These are phyloP conservation scores for Drosophila heteroneura DNA, from an alignment of 2,888 invertebrate species.

Conservation along the genomic window DNA sequence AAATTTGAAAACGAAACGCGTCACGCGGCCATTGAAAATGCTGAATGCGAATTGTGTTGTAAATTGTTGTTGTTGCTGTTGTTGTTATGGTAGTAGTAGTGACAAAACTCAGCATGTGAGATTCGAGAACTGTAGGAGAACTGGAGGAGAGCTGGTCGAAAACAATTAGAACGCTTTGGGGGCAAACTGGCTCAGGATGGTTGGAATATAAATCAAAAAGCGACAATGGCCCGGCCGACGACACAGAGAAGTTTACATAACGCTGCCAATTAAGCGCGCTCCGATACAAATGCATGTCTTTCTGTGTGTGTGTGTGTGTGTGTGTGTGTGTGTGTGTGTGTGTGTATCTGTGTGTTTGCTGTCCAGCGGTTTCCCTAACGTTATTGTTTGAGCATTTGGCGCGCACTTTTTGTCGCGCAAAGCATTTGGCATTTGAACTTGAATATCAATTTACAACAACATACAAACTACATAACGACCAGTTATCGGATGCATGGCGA, in stretches of 20 bases:
- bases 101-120: constrained; percentile 66
- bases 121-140: constrained; percentile 11
- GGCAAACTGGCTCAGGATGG: constrained; percentile 53
- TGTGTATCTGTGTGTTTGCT: constrained; percentile 24
- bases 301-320: constrained; percentile 29
- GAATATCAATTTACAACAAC: constrained; percentile 83
- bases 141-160: constrained; percentile 20
- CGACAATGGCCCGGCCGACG: constrained; percentile 62
- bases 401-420: constrained; percentile 77
- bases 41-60: constrained; percentile 50
- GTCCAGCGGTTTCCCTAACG: constrained; percentile 32
- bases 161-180: constrained; percentile 56
- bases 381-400: constrained; percentile 58
- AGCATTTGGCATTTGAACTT: constrained; percentile 81
- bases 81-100: not conserved
- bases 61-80: constrained; percentile 20
- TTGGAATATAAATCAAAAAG: constrained; percentile 78
- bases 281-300: constrained; percentile 57
- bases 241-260: constrained; percentile 70
- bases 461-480: constrained; percentile 28
- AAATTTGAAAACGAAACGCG: constrained; percentile 41
- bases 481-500: constrained; percentile 50
- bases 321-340: constrained; percentile 34
- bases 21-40: constrained; percentile 45
- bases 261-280: constrained; percentile 66